Percentiles rank a stretch among this genome's conserved stretches.
Evolutionary conservation across 2,888 invertebrate genomes (phyloP).

Genomic region (Dorcus parallelipipedus): DNA sequence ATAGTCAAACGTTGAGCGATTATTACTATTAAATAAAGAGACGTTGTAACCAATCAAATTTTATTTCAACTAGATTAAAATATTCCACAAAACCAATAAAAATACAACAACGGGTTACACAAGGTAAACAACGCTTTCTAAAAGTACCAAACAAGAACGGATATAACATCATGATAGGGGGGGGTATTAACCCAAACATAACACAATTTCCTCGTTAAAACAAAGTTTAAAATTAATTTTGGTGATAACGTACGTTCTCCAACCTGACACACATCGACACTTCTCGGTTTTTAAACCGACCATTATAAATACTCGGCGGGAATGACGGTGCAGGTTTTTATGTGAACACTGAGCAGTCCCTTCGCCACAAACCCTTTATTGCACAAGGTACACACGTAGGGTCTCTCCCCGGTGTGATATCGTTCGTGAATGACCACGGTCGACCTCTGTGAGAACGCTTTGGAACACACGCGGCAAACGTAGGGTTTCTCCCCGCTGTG

Average conservation of each 20-base stretch:
- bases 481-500: slow-evolving; percentile 60
- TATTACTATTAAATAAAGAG: too few relatives aligned
- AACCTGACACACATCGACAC: neutral
- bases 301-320: slow-evolving; percentile 15
- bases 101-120: too few relatives aligned
- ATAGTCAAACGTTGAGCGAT: too few relatives aligned
- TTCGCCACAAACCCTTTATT: slow-evolving; percentile 57
- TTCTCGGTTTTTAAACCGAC: neutral
- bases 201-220: neutral
- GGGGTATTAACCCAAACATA: neutral
- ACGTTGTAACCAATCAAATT: too few relatives aligned
- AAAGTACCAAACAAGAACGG: too few relatives aligned
- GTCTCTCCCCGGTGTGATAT: slow-evolving; percentile 57
- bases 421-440: slow-evolving; percentile 59
- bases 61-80: too few relatives aligned
- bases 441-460: slow-evolving; percentile 58
- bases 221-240: neutral
- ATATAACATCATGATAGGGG: too few relatives aligned
- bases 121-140: too few relatives aligned
- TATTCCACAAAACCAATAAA: too few relatives aligned
- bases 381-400: slow-evolving; percentile 54
- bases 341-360: slow-evolving; percentile 55
- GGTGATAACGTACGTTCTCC: neutral
- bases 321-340: slow-evolving; percentile 43
- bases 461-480: slow-evolving; percentile 57